phyloP scores from a whole-genome alignment of 2,113 vertebrate species.

The Pelusios castaneus region DNA sequence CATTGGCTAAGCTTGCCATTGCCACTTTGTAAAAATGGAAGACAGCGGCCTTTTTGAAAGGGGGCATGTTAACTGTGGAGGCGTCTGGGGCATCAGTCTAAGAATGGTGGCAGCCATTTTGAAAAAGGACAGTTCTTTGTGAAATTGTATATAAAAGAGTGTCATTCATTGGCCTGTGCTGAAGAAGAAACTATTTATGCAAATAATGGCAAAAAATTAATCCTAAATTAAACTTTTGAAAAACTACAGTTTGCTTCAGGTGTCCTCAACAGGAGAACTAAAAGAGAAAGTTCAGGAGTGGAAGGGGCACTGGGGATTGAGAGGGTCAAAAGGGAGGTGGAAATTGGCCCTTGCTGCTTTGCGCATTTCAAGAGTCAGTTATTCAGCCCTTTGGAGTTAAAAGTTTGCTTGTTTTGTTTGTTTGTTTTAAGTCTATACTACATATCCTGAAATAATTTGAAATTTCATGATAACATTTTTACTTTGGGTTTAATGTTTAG shows the following conservation, averaged over 20 bases:
- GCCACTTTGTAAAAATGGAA: background rate
- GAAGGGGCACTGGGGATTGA: background rate
- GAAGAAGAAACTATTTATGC: background rate
- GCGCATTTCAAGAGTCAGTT: background rate
- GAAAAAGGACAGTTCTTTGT: background rate
- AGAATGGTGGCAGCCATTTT: background rate
- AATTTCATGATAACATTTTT: background rate
- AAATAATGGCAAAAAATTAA: background rate
- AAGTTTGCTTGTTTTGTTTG: background rate
- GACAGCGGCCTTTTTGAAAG: background rate
- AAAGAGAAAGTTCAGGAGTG: background rate
- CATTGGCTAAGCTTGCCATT: background rate
- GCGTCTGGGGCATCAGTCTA: background rate
- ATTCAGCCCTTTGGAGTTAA: background rate
- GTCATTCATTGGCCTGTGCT: background rate
- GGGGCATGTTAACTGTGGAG: background rate
- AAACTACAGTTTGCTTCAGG: background rate
- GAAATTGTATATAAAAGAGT: background rate
- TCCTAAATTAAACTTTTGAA: background rate
- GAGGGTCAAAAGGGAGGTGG: background rate
- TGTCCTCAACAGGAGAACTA: background rate
- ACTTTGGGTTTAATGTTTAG: background rate
- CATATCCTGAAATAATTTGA: background rate
- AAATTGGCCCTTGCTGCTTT: background rate
- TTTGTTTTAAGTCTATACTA: background rate